Evolutionary conservation across 2,113 vertebrate genomes (phyloP).

Genomic region (Varanus salvator): DNA sequence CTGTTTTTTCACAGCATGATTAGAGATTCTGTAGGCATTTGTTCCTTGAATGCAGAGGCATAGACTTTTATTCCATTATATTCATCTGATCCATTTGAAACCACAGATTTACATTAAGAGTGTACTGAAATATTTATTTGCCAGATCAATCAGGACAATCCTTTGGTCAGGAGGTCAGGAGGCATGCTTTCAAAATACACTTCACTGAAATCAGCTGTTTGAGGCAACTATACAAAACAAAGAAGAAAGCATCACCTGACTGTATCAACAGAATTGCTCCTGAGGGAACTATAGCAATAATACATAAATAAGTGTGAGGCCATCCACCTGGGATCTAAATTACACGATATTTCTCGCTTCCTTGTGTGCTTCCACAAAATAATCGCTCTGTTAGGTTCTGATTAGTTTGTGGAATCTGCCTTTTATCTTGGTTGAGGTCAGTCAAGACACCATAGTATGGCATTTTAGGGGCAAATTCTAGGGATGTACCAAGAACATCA

Average conservation of each 20-base stretch:
- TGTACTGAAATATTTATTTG: neutral
- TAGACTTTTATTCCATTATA: neutral
- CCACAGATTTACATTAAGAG: neutral
- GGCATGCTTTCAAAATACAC: neutral
- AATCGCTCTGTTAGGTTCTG: too few species aligned
- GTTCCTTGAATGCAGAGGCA: neutral
- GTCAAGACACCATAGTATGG: neutral
- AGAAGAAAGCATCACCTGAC: neutral
- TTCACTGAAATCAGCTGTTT: neutral
- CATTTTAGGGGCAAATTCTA: neutral
- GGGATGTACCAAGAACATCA: neutral
- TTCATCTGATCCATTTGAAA: neutral
- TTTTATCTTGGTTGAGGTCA: neutral
- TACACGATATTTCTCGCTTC: neutral
- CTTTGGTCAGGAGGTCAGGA: neutral
- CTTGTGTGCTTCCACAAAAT: too few species aligned
- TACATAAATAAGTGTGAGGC: neutral
- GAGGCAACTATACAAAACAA: constrained; percentile 2
- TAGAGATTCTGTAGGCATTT: neutral
- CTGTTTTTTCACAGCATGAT: too few species aligned
- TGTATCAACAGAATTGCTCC: neutral
- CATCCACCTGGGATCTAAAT: constrained; percentile 7
- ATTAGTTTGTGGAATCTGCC: neutral
- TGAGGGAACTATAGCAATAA: neutral
- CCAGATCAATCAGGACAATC: neutral